phyloP scores from a whole-genome alignment of 2,113 vertebrate species.

The Tapirus terrestris region DNA sequence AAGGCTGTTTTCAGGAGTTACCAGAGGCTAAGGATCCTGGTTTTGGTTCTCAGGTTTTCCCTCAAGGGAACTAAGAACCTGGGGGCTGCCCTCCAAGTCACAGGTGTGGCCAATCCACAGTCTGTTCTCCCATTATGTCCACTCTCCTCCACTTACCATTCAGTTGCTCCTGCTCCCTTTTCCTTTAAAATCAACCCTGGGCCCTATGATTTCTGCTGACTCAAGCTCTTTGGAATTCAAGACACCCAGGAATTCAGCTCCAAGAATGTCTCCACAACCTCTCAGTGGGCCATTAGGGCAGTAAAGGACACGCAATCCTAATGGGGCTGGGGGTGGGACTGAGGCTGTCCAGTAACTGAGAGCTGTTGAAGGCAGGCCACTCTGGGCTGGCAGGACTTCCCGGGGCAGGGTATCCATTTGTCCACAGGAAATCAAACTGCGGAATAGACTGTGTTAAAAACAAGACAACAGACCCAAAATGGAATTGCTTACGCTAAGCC shows the following conservation, averaged over 20 bases:
- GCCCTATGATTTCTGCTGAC: neutral
- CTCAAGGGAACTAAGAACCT: neutral
- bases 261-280: neutral
- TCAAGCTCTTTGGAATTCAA: conserved; percentile 4
- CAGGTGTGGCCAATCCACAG: neutral
- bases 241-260: neutral
- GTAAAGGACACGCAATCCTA: neutral
- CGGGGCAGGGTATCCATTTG: neutral
- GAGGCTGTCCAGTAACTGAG: neutral
- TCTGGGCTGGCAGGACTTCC: neutral
- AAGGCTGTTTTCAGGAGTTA: neutral
- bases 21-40: neutral
- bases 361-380: neutral
- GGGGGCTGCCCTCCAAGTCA: neutral
- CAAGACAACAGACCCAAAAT: neutral
- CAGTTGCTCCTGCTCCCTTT: too few species aligned
- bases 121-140: neutral
- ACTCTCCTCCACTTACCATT: neutral
- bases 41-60: neutral
- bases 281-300: neutral
- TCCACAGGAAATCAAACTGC: neutral
- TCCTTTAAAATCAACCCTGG: neutral
- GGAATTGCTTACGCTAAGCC: neutral
- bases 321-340: too few species aligned
- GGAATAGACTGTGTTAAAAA: neutral